A percentile compares a stretch with the other conserved stretches of the same genome.
Conservation (phyloP, 37 sponge, comb jelly and placozoan species). For the Mnemiopsis leidyi region DNA sequence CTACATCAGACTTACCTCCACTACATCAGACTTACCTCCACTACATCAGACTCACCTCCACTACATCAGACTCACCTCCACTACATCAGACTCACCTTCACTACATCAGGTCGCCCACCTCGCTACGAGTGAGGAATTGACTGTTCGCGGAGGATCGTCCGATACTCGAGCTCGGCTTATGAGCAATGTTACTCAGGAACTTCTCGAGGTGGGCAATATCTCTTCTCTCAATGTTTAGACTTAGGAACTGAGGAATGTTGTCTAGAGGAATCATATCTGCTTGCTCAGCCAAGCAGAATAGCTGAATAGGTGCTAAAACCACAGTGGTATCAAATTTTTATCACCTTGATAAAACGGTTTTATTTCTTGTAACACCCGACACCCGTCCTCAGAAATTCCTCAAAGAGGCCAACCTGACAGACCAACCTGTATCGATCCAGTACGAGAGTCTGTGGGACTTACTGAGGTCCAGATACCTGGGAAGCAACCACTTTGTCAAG, state of each 20-base stretch:
- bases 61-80: too few species aligned
- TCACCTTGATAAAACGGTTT: too few species aligned
- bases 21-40: too few species aligned
- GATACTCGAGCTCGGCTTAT: conserved; percentile 28
- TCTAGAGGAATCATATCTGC: too few species aligned
- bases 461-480: conserved; percentile 30
- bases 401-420: conserved; percentile 60
- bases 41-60: too few species aligned
- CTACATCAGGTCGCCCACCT: conserved; percentile 1
- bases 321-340: too few species aligned
- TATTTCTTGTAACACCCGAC: neutral
- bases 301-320: too few species aligned
- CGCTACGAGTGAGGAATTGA: conserved; percentile 51
- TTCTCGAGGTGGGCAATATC: neutral
- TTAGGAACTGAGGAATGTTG: too few species aligned
- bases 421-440: conserved; percentile 46
- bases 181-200: conserved; percentile 17
- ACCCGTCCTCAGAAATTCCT: conserved; percentile 36
- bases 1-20: too few species aligned
- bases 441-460: conserved; percentile 62
- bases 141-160: conserved; percentile 13
- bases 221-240: too few species aligned
- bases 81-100: too few species aligned
- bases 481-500: conserved; percentile 52
- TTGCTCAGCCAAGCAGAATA: too few species aligned